phyloP scores from a whole-genome alignment of 2,888 invertebrate species.

The Cantharis rufa region DNA sequence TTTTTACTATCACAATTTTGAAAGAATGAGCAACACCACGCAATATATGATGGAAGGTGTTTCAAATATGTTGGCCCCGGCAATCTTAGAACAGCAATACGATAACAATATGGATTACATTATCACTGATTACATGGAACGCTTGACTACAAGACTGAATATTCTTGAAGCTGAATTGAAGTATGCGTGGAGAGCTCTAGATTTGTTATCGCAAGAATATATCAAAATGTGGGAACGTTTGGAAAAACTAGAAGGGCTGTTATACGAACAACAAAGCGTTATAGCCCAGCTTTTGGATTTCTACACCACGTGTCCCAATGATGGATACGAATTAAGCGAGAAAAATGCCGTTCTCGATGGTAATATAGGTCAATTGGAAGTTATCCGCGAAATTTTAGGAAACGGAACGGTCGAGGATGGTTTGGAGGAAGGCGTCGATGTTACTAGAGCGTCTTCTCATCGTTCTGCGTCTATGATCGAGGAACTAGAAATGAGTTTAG shows the following conservation, averaged over 20 bases:
- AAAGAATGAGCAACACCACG: slow-evolving; percentile 44
- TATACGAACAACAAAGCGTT: slow-evolving; percentile 88
- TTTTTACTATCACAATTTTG: not conserved
- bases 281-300: slow-evolving; percentile 85
- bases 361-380: slow-evolving; percentile 59
- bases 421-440: slow-evolving; percentile 67
- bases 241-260: slow-evolving; percentile 83
- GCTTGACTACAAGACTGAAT: slow-evolving; percentile 82
- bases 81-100: slow-evolving; percentile 46
- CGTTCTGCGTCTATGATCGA: slow-evolving; percentile 48
- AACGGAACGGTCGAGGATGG: slow-evolving; percentile 70
- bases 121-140: slow-evolving; percentile 89
- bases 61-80: slow-evolving; percentile 48
- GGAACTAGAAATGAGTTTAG: slow-evolving; percentile 50
- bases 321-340: slow-evolving; percentile 35
- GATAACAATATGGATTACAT: slow-evolving; percentile 69
- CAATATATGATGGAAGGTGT: slow-evolving; percentile 43
- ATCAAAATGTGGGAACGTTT: slow-evolving; percentile 92
- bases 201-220: slow-evolving; percentile 88
- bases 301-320: slow-evolving; percentile 59
- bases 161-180: slow-evolving; percentile 89
- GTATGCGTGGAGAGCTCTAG: slow-evolving; percentile 90
- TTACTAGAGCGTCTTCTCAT: slow-evolving; percentile 54
- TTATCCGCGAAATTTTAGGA: slow-evolving; percentile 68
- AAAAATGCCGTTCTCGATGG: slow-evolving; percentile 44